A percentile compares a stretch with the other conserved stretches of the same genome.
Conservation (phyloP, 2,888 invertebrate species). For the Epistrophe eligans region DNA sequence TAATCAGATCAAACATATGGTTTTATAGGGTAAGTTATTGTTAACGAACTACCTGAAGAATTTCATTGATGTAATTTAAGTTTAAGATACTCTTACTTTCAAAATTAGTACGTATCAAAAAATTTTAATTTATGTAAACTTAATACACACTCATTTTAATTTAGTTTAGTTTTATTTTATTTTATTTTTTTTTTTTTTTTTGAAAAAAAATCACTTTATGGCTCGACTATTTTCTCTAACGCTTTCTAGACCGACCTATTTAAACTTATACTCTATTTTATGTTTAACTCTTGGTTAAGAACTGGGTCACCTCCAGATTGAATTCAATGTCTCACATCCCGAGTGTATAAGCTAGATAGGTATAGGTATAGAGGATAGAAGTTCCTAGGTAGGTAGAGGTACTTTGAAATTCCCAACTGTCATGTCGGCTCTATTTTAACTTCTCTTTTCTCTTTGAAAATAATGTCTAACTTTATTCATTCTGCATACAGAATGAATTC, state of each 20-base stretch:
- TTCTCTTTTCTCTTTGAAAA: constrained; percentile 10
- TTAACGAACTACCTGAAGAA: too few species aligned
- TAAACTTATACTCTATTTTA: not conserved
- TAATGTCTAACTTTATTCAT: constrained; percentile 59
- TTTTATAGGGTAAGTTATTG: too few species aligned
- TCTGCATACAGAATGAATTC: constrained; percentile 42
- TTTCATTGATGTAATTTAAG: too few species aligned
- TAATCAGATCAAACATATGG: too few species aligned
- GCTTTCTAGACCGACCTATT: not conserved
- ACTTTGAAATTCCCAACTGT: constrained; percentile 62
- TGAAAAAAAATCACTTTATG: not conserved
- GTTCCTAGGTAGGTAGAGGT: not conserved
- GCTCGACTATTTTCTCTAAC: not conserved
- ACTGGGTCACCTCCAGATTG: constrained; percentile 23
- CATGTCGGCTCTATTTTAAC: constrained; percentile 46
- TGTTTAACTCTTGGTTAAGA: not conserved
- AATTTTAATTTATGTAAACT: too few species aligned
- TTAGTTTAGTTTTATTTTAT: not conserved
- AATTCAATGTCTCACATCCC: constrained; percentile 24
- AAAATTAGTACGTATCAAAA: too few species aligned
- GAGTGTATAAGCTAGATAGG: not conserved
- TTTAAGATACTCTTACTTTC: too few species aligned
- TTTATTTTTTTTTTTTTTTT: not conserved
- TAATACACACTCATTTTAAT: not conserved
- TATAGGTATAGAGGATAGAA: not conserved